Conservation (phyloP, 2,113 vertebrate genomes). For the Meleagris gallopavo region DNA sequence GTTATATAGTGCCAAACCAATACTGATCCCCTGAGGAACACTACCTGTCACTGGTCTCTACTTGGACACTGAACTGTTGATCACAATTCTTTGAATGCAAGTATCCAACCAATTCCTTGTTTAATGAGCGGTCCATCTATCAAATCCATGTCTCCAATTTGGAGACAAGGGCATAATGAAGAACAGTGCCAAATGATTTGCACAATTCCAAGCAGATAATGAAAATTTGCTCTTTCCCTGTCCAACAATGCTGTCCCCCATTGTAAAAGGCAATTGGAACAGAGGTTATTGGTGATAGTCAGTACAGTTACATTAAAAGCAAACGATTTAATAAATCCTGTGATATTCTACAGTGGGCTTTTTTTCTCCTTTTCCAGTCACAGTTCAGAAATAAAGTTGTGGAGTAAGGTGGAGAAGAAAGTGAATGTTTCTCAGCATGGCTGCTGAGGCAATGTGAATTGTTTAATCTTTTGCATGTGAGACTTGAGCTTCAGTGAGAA, state of each 20-base stretch:
- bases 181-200: neutral
- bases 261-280: neutral
- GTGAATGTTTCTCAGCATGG: neutral
- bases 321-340: neutral
- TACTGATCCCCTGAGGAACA: neutral
- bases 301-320: neutral
- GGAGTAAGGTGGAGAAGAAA: neutral
- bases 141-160: neutral
- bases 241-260: neutral
- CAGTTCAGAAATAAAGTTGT: neutral
- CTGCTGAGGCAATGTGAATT: accelerated
- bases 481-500: neutral
- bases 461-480: neutral
- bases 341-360: neutral
- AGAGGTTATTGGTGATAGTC: neutral
- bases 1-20: neutral
- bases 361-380: neutral
- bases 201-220: neutral
- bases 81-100: neutral
- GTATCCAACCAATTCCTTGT: neutral
- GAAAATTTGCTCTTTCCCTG: neutral
- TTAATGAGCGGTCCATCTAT: neutral
- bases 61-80: neutral
- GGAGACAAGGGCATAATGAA: neutral
- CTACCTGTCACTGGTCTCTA: neutral